Evolutionary conservation across 2,113 vertebrate species (phyloP).

Genomic region (Dinomys branickii): DNA sequence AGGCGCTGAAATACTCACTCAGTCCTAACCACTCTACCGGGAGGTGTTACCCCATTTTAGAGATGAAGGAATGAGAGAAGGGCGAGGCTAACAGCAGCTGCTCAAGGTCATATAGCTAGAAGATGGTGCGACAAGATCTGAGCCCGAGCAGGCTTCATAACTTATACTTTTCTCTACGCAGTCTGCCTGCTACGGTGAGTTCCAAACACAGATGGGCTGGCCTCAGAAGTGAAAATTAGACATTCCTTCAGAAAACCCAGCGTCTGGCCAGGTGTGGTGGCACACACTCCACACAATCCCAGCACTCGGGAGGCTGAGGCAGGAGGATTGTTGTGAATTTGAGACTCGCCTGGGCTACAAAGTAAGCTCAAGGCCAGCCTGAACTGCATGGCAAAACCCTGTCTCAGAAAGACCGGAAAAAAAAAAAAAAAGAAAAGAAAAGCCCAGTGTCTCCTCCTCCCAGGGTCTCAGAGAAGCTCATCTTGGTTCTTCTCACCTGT

Average conservation of each 20-base stretch:
- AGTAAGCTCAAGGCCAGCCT: too few relatives aligned
- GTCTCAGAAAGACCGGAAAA: too few relatives aligned
- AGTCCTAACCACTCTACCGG: not conserved
- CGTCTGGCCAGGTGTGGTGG: too few relatives aligned
- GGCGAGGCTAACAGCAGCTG: not conserved
- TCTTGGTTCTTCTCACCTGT: conserved; percentile 76
- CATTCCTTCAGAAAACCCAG: not conserved
- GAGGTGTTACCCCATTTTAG: not conserved
- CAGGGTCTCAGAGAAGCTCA: not conserved
- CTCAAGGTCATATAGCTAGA: not conserved
- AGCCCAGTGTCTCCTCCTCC: not conserved
- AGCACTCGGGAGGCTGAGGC: too few relatives aligned
- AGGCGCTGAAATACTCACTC: conserved; percentile 20
- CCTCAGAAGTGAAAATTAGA: not conserved
- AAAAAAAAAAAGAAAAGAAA: too few relatives aligned
- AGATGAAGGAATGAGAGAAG: not conserved
- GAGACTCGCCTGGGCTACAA: too few relatives aligned
- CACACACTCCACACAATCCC: too few relatives aligned
- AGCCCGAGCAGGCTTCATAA: not conserved
- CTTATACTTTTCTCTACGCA: not conserved
- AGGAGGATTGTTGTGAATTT: too few relatives aligned
- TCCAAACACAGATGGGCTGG: not conserved
- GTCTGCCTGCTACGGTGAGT: not conserved
- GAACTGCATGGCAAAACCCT: too few relatives aligned
- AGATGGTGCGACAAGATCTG: not conserved